Evolutionary conservation across 2,113 vertebrate genomes (phyloP).

Genomic region (Cephalopholis sonnerati): DNA sequence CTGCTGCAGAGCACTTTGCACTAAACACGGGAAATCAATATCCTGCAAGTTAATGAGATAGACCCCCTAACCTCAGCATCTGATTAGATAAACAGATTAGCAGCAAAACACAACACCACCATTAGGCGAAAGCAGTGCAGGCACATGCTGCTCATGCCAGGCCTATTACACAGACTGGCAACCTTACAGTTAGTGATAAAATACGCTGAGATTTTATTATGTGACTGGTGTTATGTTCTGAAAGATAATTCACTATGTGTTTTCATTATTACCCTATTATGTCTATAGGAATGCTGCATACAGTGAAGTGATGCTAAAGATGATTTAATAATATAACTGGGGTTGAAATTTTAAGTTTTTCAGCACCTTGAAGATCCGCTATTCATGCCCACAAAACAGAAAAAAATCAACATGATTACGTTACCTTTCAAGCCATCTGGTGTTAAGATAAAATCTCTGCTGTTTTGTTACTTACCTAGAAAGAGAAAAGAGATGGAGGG

Average conservation of each 20-base stretch:
- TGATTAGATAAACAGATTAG: slow-evolving; percentile 82
- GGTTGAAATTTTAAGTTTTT: not conserved
- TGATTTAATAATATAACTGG: not conserved
- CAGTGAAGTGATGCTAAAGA: not conserved
- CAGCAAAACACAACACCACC: slow-evolving; percentile 69
- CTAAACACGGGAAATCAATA: slow-evolving; percentile 78
- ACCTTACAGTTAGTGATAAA: slow-evolving; percentile 41
- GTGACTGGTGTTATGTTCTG: not conserved
- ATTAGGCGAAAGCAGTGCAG: slow-evolving; percentile 58
- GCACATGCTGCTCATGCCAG: slow-evolving; percentile 45
- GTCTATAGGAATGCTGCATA: not conserved
- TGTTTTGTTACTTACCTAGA: slow-evolving; percentile 78
- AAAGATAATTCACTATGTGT: slow-evolving; percentile 20
- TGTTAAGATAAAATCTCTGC: slow-evolving; percentile 57
- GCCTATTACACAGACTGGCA: slow-evolving; percentile 35
- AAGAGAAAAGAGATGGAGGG: slow-evolving; percentile 40
- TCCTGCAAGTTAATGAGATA: slow-evolving; percentile 77
- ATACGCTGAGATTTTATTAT: slow-evolving; percentile 11
- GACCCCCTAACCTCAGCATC: slow-evolving; percentile 73
- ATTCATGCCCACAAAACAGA: slow-evolving; percentile 9
- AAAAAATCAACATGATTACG: not conserved
- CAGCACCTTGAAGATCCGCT: not conserved
- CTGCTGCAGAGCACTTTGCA: slow-evolving; percentile 56
- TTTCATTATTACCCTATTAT: slow-evolving; percentile 8
- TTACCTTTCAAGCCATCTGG: slow-evolving; percentile 67